These are phyloP conservation scores for Tangara arthus DNA, from an alignment of 2,797 vertebrate species.

Conservation along the genomic window DNA sequence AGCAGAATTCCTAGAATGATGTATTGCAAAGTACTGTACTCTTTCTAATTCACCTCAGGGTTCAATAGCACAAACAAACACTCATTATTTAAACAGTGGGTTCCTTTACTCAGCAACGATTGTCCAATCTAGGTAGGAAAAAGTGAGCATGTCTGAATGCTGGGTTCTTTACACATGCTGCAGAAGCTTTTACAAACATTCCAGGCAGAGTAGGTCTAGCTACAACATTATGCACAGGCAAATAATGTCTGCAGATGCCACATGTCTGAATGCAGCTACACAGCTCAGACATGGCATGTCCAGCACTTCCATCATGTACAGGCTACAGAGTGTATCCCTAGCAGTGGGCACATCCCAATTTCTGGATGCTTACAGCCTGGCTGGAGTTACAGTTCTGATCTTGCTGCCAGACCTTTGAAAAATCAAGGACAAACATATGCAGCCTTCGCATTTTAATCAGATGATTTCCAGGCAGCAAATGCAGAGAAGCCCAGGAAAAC, in stretches of 20 bases:
- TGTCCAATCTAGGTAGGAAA: neutral
- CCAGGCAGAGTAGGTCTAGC: neutral
- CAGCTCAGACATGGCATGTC: accelerated
- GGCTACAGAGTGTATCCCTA: accelerated
- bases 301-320: accelerated
- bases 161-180: neutral
- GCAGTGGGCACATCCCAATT: neutral
- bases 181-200: neutral
- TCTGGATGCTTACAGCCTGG: neutral
- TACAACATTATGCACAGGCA: neutral
- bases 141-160: neutral
- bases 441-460: neutral
- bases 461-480: neutral
- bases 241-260: neutral
- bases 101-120: neutral
- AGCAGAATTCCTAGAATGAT: conserved; percentile 8
- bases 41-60: conserved; percentile 38
- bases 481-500: neutral
- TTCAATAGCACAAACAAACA: conserved; percentile 27
- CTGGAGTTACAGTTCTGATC: neutral
- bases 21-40: neutral
- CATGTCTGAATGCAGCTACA: neutral
- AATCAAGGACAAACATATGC: neutral
- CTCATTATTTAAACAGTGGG: neutral
- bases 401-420: neutral